Percentiles rank a stretch among this genome's conserved stretches.
These are phyloP conservation scores for Acanthochromis polyacanthus DNA, from an alignment of 2,113 vertebrate genomes.

Conservation along the genomic window DNA sequence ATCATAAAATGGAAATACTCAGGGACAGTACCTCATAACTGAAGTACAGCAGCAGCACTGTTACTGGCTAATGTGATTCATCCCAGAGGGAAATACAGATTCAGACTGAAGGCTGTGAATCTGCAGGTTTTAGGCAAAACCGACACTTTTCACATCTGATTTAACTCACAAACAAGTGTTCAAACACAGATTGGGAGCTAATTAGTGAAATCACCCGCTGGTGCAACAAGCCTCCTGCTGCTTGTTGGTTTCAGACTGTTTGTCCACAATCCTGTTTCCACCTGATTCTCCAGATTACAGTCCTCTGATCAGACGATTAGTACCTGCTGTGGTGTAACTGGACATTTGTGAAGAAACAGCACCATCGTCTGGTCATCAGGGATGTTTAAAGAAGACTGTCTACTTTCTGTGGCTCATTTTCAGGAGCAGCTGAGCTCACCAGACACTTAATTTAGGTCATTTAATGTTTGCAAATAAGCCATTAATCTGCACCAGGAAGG, in stretches of 20 bases:
- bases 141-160: background rate
- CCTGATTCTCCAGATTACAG: background rate
- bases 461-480: too few relatives aligned
- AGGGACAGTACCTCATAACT: background rate
- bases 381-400: background rate
- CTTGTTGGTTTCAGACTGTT: background rate
- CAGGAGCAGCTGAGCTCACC: too few relatives aligned
- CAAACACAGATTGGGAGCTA: background rate
- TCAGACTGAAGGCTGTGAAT: background rate
- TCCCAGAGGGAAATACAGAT: background rate
- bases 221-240: background rate
- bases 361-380: conserved; percentile 57
- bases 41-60: background rate
- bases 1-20: too few relatives aligned
- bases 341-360: conserved; percentile 49
- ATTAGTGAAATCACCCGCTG: conserved; percentile 22
- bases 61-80: background rate
- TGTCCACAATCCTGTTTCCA: background rate
- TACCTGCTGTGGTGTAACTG: background rate
- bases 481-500: too few relatives aligned
- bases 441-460: too few relatives aligned
- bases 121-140: background rate
- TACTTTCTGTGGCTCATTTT: background rate
- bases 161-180: background rate
- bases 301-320: background rate